A percentile compares a stretch with the other conserved stretches of the same genome.
Conservation (phyloP, 2,797 vertebrate species). For the Nyctibius grandis region DNA sequence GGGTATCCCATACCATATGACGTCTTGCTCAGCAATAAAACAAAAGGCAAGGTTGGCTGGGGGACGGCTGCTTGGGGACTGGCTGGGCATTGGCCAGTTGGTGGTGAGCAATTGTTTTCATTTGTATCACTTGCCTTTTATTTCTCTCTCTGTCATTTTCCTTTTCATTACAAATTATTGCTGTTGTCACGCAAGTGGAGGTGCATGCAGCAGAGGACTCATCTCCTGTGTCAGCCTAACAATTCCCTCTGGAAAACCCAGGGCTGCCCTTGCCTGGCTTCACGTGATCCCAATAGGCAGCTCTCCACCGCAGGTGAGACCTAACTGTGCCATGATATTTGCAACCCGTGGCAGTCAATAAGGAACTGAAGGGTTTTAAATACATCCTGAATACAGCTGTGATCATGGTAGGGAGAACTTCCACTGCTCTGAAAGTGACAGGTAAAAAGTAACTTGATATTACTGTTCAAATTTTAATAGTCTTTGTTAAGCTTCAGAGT, state of each 20-base stretch:
- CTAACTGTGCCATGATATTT: background rate
- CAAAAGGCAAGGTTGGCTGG: too few species aligned
- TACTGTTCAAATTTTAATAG: background rate
- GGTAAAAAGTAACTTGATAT: background rate
- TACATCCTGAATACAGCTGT: background rate
- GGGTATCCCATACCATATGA: too few species aligned
- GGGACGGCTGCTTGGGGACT: too few species aligned
- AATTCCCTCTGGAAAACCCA: background rate
- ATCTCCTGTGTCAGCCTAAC: background rate
- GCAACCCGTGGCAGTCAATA: background rate
- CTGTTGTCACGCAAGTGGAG: too few species aligned
- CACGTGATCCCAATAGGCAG: background rate
- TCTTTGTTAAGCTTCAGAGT: slow-evolving; percentile 20
- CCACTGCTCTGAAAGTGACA: background rate
- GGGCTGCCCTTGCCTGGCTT: background rate
- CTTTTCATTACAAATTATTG: too few species aligned
- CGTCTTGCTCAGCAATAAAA: too few species aligned
- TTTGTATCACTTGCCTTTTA: too few species aligned
- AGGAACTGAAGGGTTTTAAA: background rate
- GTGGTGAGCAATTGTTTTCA: too few species aligned
- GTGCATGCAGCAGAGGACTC: accelerated
- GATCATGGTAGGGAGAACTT: background rate
- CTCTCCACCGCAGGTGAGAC: background rate
- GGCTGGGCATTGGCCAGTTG: too few species aligned
- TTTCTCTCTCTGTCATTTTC: too few species aligned